phyloP scores from a whole-genome alignment of 2,888 invertebrate genomes.

The Erpobdella octoculata region DNA sequence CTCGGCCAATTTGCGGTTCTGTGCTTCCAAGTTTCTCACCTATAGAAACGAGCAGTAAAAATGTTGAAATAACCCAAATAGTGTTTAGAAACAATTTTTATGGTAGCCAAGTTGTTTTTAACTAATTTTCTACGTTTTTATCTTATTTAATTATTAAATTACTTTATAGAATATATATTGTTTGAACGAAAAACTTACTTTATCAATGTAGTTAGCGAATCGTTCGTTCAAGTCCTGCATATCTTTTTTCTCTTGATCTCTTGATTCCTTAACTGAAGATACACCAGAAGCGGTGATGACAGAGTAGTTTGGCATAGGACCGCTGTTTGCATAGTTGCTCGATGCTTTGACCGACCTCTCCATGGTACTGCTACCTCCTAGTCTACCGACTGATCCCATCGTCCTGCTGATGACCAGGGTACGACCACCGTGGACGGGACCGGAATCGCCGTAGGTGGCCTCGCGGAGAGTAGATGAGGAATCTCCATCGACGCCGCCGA shows the following conservation, averaged over 20 bases:
- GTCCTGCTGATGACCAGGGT: slow-evolving; percentile 28
- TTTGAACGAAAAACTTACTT: slow-evolving; percentile 41
- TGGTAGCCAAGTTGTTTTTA: too few species aligned
- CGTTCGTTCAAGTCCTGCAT: slow-evolving; percentile 56
- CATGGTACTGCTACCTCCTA: slow-evolving; percentile 8
- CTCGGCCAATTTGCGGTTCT: slow-evolving; percentile 50
- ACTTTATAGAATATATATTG: too few species aligned
- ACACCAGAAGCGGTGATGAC: slow-evolving; percentile 26
- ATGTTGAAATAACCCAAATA: too few species aligned
- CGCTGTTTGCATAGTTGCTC: slow-evolving; percentile 11
- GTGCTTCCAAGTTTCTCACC: slow-evolving; percentile 51
- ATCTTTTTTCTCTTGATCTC: slow-evolving; percentile 56
- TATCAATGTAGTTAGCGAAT: slow-evolving; percentile 56
- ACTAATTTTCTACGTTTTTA: too few species aligned
- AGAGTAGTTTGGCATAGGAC: slow-evolving; percentile 24
- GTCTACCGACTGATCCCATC: background rate
- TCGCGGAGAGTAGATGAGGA: background rate
- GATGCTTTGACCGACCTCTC: slow-evolving; percentile 15
- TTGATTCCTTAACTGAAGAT: slow-evolving; percentile 47
- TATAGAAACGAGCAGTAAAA: slow-evolving; percentile 41
- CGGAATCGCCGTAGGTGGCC: background rate
- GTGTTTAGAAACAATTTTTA: too few species aligned
- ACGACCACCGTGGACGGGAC: slow-evolving; percentile 11
- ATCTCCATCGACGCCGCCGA: slow-evolving; percentile 4
- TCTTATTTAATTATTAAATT: too few species aligned